phyloP scores from a whole-genome alignment of 2,888 invertebrate genomes.

The Cheilosia pagana region DNA sequence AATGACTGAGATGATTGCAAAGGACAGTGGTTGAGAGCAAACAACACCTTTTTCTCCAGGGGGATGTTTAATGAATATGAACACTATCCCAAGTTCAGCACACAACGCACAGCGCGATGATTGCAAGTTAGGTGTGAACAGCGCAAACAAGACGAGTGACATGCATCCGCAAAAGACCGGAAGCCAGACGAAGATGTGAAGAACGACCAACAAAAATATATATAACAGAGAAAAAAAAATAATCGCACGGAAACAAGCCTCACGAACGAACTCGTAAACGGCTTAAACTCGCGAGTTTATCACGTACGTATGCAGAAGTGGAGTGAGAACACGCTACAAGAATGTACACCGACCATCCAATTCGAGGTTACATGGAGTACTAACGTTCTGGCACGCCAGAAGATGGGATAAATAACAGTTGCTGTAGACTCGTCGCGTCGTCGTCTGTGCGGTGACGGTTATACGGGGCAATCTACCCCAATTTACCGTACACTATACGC shows the following conservation, averaged over 20 bases:
- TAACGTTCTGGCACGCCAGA: conserved; percentile 62
- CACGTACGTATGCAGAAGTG: conserved; percentile 30
- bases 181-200: conserved; percentile 11
- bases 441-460: background rate
- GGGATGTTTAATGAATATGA: conserved; percentile 12
- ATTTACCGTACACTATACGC: conserved; percentile 49
- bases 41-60: conserved; percentile 40
- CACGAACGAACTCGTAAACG: conserved; percentile 30
- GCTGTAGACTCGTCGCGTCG: conserved; percentile 40
- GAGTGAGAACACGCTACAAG: conserved; percentile 37
- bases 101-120: conserved; percentile 33
- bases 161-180: conserved; percentile 53
- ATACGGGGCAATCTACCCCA: conserved; percentile 29
- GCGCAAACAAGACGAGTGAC: conserved; percentile 36
- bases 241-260: conserved; percentile 48
- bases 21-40: conserved; percentile 36
- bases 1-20: conserved; percentile 58
- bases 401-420: conserved; percentile 74
- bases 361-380: conserved; percentile 72
- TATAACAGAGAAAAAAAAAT: conserved; percentile 8
- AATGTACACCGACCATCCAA: conserved; percentile 58
- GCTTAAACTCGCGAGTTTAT: conserved; percentile 37
- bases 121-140: conserved; percentile 12
- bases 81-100: conserved; percentile 42
- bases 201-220: conserved; percentile 11